Evolutionary conservation across 2,113 vertebrate genomes (phyloP), one percentile per base, ranked within the genome.

Genomic region (Sebastes fasciatus): DNA sequence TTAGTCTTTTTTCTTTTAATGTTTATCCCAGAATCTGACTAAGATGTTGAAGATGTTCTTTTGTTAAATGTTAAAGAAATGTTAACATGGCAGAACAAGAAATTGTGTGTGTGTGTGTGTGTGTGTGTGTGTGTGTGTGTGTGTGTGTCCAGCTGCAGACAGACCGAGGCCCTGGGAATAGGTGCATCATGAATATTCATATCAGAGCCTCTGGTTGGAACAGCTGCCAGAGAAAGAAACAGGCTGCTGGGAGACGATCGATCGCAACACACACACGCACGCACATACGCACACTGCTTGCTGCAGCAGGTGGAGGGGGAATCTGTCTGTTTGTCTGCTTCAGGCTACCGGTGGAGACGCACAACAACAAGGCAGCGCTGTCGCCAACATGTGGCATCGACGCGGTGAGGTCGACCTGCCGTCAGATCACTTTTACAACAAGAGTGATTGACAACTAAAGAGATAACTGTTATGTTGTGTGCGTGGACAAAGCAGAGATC

Each of bases 131-230:
- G 77, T 62, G 95, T 94, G 94, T 94, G 80, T 64, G 83, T 95
- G 92, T 95, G 94, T 95, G 94, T 67, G 93, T 96, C 97, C 97
- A 98, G 97, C 97, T 98, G 97, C 95, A 97, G 79, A 86, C 63
- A n/a, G 48, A 87, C 93, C 83, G 89, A 93, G 94, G 94, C 96
- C 94, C 93, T 95, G 96, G 97, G 97, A 97, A 97, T 93, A 95
- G 91, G 88, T 94, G 93, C 94, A 94, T 97, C 97, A 98, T 98
- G 96, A 98, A 98, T 98, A 98, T 98, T 98, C 97, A 98, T 95
- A 93, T 48, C 93, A 92, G 93, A 96, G 96, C 94, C 95, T 96
- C 96, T 96, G 96, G 96, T 96, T 96, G 96, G 95, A 97, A 97
- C 97, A 97, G 97, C 97, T 96, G 95, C 94, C 96, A 96, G 95